Percentiles rank a stretch among this genome's conserved stretches.
Conservation (phyloP, 2,888 invertebrate species). For the Nephrotoma flavescens region DNA sequence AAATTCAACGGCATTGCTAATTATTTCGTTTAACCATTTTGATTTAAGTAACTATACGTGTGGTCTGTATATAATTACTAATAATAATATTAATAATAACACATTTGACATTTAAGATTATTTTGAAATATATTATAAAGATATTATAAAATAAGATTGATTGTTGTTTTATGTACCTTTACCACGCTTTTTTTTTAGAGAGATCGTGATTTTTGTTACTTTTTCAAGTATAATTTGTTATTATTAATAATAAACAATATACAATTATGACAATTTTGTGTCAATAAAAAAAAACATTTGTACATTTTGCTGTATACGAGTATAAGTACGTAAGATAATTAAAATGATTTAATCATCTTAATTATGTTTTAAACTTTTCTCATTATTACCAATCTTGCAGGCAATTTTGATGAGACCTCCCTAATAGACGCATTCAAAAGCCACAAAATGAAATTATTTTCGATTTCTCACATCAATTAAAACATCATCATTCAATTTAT, state of each 20-base stretch:
- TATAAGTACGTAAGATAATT: not conserved
- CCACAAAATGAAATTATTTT: not conserved
- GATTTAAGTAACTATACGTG: not conserved
- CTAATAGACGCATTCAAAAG: not conserved
- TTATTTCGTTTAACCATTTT: not conserved
- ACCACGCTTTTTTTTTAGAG: not conserved
- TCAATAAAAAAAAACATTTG: not conserved
- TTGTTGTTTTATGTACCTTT: not conserved
- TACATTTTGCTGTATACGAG: not conserved
- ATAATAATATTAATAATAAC: not conserved
- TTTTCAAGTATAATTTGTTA: not conserved
- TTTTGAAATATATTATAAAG: not conserved
- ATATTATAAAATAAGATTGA: not conserved
- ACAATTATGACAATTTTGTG: not conserved
- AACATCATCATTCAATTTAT: conserved; percentile 2
- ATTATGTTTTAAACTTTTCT: not conserved
- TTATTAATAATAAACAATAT: not conserved
- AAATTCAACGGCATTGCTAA: not conserved
- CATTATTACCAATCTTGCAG: not conserved
- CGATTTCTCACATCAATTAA: conserved; percentile 3
- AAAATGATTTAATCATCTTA: not conserved
- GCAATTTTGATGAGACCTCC: not conserved
- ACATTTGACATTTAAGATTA: not conserved
- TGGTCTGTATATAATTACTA: not conserved
- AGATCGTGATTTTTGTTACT: not conserved